A percentile compares a stretch with the other conserved stretches of the same genome.
Evolutionary conservation across 2,113 vertebrate species (phyloP).

Genomic region (Alectura lathami): DNA sequence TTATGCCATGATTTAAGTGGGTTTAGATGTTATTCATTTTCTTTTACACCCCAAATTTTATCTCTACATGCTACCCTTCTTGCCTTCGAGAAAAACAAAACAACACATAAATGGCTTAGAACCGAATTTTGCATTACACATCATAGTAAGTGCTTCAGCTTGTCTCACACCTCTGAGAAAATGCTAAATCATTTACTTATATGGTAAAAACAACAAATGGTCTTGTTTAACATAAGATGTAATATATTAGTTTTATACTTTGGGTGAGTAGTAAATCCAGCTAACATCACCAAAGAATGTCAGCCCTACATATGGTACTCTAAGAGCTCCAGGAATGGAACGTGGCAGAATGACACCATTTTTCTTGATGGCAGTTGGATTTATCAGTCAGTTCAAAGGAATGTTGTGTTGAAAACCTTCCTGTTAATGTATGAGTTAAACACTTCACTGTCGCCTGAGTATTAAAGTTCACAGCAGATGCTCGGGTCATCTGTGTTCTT

Average conservation of each 20-base stretch:
- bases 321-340: background rate
- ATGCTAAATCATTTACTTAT: background rate
- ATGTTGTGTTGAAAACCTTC: background rate
- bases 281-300: background rate
- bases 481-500: background rate
- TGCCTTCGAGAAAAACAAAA: background rate
- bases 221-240: background rate
- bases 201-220: background rate
- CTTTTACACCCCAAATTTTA: background rate
- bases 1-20: background rate
- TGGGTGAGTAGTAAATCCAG: background rate
- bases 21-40: background rate
- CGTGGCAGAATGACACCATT: background rate
- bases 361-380: background rate
- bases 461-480: conserved; percentile 5
- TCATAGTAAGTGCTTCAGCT: background rate
- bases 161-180: background rate
- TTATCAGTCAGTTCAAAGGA: background rate
- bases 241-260: background rate
- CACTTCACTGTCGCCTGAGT: background rate
- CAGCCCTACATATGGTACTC: background rate
- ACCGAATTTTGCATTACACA: background rate
- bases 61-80: background rate
- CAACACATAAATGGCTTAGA: background rate
- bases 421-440: background rate